Evolutionary conservation across 2,888 invertebrate species (phyloP).

Genomic region (Tetramorium bicarinatum): DNA sequence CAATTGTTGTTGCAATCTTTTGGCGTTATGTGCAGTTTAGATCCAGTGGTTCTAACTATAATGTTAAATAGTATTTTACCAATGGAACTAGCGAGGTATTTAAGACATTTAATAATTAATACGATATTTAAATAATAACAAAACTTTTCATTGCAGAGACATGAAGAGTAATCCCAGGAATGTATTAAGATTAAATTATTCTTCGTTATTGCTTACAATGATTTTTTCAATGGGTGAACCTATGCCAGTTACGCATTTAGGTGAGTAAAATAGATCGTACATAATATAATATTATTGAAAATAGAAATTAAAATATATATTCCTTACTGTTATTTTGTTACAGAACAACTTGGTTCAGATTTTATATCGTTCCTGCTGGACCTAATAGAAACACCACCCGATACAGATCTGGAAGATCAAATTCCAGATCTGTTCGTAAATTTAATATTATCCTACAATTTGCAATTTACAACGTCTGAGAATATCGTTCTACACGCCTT

Average conservation of each 20-base stretch:
- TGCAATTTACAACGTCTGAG: slow-evolving; percentile 92
- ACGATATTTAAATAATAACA: slow-evolving; percentile 1
- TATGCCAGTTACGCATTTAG: slow-evolving; percentile 95
- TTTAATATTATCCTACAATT: slow-evolving; percentile 94
- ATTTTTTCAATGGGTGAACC: slow-evolving; percentile 96
- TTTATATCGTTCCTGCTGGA: slow-evolving; percentile 94
- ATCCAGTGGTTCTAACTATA: slow-evolving; percentile 93
- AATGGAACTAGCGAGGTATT: slow-evolving; percentile 94
- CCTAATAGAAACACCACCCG: slow-evolving; percentile 93
- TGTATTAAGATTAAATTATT: slow-evolving; percentile 93
- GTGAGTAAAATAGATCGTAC: slow-evolving; percentile 87
- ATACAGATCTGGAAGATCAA: slow-evolving; percentile 93
- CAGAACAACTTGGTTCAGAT: slow-evolving; percentile 94
- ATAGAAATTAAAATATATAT: slow-evolving; percentile 1
- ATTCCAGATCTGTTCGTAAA: slow-evolving; percentile 95
- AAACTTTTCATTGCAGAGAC: slow-evolving; percentile 87
- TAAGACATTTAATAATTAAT: slow-evolving; percentile 6
- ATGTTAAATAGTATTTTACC: slow-evolving; percentile 96
- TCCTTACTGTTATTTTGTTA: slow-evolving; percentile 76
- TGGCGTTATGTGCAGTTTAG: slow-evolving; percentile 95
- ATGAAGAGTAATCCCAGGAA: slow-evolving; percentile 93
- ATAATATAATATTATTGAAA: slow-evolving; percentile 21
- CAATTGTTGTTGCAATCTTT: slow-evolving; percentile 94
- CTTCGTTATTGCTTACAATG: slow-evolving; percentile 94
- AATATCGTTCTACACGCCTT: slow-evolving; percentile 92